A percentile compares a stretch with the other conserved stretches of the same genome.
Conservation (phyloP, 2,888 invertebrate genomes). For the Drymonia ruficornis region DNA sequence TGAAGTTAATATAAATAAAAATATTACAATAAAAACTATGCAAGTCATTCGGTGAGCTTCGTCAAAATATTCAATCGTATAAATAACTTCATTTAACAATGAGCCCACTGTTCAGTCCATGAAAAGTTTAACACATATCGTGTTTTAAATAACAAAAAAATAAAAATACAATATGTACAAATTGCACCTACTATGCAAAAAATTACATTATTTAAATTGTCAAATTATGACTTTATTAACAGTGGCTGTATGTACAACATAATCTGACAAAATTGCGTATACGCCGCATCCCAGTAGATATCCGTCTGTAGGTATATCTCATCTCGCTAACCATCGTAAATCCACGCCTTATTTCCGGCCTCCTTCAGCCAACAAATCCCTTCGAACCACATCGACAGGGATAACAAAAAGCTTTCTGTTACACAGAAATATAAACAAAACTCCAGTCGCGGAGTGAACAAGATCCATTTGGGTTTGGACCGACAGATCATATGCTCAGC, state of each 20-base stretch:
- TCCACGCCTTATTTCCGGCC: slow-evolving; percentile 42
- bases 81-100: slow-evolving; percentile 10
- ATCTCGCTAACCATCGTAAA: slow-evolving; percentile 41
- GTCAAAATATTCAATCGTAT: slow-evolving; percentile 2
- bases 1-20: neutral
- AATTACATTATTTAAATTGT: no score
- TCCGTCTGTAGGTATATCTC: slow-evolving; percentile 37
- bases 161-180: no score
- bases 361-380: slow-evolving; percentile 54
- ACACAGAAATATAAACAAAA: slow-evolving; percentile 67
- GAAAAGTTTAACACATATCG: neutral
- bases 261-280: slow-evolving; percentile 5
- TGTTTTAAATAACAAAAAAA: no score
- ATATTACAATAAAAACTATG: neutral
- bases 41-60: slow-evolving; percentile 2
- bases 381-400: slow-evolving; percentile 51
- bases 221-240: neutral
- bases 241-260: slow-evolving; percentile 15
- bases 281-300: slow-evolving; percentile 23
- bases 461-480: slow-evolving; percentile 45
- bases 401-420: slow-evolving; percentile 63
- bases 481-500: slow-evolving; percentile 87
- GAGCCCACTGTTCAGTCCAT: slow-evolving; percentile 14
- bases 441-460: slow-evolving; percentile 76
- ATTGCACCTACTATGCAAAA: no score